Conservation (phyloP, 2,888 invertebrate genomes). For the Torymus texanus region DNA sequence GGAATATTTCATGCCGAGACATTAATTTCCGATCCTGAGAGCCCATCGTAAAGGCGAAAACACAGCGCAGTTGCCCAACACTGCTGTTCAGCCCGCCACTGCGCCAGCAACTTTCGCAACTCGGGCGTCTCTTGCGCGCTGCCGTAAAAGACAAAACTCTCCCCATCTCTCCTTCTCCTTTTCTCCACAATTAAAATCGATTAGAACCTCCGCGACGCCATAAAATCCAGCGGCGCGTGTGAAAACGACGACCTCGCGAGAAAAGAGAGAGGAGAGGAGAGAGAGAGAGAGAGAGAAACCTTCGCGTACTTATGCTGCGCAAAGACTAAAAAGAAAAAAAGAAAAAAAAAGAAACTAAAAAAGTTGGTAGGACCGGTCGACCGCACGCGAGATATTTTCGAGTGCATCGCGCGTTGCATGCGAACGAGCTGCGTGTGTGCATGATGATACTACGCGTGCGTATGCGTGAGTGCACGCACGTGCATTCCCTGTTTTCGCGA, state of each 20-base stretch:
- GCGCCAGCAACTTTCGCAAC: constrained; percentile 8
- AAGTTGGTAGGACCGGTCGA: constrained; percentile 35
- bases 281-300: not conserved
- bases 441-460: not conserved
- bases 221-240: not conserved
- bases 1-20: constrained; percentile 1
- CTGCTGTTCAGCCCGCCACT: not conserved
- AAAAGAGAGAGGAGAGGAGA: not conserved
- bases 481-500: constrained; percentile 7
- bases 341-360: constrained; percentile 10
- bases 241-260: not conserved
- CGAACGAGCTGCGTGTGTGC: too few relatives aligned
- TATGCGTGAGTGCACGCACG: not conserved
- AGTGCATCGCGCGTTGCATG: not conserved
- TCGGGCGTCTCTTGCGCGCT: not conserved
- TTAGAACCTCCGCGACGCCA: constrained; percentile 15
- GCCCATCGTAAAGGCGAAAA: constrained; percentile 10
- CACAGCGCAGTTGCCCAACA: not conserved
- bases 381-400: constrained; percentile 18
- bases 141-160: constrained; percentile 18
- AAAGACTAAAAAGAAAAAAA: too few relatives aligned
- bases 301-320: not conserved
- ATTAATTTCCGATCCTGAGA: constrained; percentile 2
- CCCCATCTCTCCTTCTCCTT: not conserved
- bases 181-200: constrained; percentile 19